A percentile compares a stretch with the other conserved stretches of the same genome.
Conservation (phyloP, 2,888 invertebrate species). For the Luperina nickerlii region DNA sequence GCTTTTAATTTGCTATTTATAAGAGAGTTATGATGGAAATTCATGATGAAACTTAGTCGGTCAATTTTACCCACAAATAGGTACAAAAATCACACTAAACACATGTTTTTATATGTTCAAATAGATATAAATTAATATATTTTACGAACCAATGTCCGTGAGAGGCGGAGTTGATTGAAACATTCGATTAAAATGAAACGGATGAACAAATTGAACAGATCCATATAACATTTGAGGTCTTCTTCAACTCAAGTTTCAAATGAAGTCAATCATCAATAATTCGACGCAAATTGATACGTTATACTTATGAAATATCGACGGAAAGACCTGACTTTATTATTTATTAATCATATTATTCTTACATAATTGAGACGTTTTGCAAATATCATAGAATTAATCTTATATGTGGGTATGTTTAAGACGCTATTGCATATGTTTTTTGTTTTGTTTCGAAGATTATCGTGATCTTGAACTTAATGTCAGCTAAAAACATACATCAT, state of each 20-base stretch:
- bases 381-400: conserved; percentile 11
- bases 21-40: neutral
- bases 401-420: neutral
- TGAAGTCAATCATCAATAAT: conserved; percentile 15
- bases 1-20: neutral
- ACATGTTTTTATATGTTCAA: neutral
- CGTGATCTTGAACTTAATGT: conserved; percentile 1
- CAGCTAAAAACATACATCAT: neutral
- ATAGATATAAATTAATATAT: conserved; percentile 5
- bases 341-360: conserved; percentile 16
- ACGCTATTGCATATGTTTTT: neutral
- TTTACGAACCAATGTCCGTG: neutral
- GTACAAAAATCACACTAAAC: neutral
- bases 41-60: neutral
- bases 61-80: neutral
- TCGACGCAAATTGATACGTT: conserved; percentile 20
- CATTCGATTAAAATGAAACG: conserved; percentile 30
- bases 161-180: conserved; percentile 19
- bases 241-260: conserved; percentile 3
- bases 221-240: neutral
- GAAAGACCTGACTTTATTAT: conserved; percentile 7
- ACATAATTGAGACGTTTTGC: conserved; percentile 18
- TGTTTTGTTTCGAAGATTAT: neutral
- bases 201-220: conserved; percentile 21
- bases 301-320: conserved; percentile 1